These are phyloP conservation scores for Sciurus carolinensis DNA, from an alignment of 2,797 vertebrate species.

Conservation along the genomic window DNA sequence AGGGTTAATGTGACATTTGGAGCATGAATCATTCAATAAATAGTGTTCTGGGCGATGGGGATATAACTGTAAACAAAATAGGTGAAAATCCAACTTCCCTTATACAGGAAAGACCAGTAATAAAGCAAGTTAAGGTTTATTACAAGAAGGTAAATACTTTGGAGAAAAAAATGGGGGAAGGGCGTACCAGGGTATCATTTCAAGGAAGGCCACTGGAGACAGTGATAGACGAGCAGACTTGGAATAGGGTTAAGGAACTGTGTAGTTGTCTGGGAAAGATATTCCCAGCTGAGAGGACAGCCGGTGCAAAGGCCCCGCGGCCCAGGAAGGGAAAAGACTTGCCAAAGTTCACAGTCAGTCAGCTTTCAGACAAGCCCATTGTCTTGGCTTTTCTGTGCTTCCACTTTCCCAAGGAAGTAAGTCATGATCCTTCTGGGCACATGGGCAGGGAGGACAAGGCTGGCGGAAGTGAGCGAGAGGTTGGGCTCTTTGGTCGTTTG, in stretches of 20 bases:
- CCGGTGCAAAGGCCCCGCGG: neutral
- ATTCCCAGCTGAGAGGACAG: neutral
- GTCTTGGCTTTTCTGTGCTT: neutral
- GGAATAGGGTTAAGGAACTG: neutral
- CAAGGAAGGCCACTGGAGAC: neutral
- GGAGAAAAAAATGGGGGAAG: neutral
- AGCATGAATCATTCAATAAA: slow-evolving; percentile 6
- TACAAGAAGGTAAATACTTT: neutral
- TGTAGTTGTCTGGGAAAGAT: neutral
- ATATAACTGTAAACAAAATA: slow-evolving; percentile 23
- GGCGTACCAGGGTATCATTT: neutral
- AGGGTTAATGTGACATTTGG: slow-evolving; percentile 16
- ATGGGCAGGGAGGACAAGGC: neutral
- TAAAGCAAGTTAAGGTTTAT: neutral
- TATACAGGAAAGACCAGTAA: neutral
- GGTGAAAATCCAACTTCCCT: neutral
- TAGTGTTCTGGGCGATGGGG: slow-evolving; percentile 19
- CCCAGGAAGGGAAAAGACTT: neutral
- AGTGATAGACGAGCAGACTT: neutral
- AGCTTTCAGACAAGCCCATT: neutral
- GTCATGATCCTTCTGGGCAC: neutral
- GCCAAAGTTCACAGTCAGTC: neutral
- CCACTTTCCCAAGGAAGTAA: neutral
- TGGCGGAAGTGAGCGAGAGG: neutral
- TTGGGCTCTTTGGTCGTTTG: neutral